phyloP scores from a whole-genome alignment of 2,797 vertebrate species.

The Macropus fuliginosus region DNA sequence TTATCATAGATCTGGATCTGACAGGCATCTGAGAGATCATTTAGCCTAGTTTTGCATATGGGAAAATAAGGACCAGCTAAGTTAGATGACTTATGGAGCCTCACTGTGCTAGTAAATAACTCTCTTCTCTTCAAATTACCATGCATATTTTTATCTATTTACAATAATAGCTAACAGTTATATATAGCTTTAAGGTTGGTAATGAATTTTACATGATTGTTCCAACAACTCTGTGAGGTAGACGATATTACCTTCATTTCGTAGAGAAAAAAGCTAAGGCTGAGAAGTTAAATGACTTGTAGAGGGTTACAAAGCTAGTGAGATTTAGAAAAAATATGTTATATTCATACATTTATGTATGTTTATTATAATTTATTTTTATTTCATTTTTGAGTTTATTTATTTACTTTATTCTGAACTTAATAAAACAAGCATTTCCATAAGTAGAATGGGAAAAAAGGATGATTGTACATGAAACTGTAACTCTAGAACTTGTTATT shows the following conservation, averaged over 20 bases:
- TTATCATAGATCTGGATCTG: not conserved
- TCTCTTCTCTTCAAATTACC: not conserved
- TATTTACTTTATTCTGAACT: not conserved
- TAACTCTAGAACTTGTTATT: not conserved
- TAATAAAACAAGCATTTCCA: not conserved
- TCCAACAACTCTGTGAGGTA: not conserved
- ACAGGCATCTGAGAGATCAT: not conserved
- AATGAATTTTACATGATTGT: not conserved
- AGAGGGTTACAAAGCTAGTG: not conserved
- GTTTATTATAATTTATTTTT: not conserved
- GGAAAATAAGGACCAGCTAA: not conserved
- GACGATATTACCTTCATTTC: not conserved
- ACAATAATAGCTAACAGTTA: not conserved
- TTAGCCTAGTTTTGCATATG: not conserved
- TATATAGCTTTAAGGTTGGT: not conserved
- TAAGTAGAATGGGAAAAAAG: not conserved
- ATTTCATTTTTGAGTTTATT: not conserved
- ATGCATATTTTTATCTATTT: not conserved
- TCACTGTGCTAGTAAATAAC: not conserved
- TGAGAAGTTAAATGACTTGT: not conserved
- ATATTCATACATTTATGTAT: not conserved
- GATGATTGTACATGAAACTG: not conserved
- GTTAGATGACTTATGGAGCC: not conserved
- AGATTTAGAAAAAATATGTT: not conserved
- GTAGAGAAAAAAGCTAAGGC: not conserved